Evolutionary conservation across 2,888 invertebrate species (phyloP).

Genomic region (Arge pagana): DNA sequence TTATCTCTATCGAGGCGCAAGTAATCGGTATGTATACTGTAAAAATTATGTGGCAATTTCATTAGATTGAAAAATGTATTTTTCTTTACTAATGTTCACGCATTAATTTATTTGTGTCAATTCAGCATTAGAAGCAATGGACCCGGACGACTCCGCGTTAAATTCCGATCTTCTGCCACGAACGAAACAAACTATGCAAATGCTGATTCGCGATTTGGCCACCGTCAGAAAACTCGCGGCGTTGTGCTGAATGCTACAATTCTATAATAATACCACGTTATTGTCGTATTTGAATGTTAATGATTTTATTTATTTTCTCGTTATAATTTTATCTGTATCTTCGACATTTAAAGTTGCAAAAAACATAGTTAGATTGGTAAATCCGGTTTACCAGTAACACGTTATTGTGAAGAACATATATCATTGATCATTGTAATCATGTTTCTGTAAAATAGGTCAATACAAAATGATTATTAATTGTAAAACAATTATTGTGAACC

Average conservation of each 20-base stretch:
- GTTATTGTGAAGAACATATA: no score
- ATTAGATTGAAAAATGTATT: no score
- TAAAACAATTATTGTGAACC: no score
- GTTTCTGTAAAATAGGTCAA: no score
- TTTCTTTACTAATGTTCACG: slow-evolving; percentile 1
- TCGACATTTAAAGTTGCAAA: no score
- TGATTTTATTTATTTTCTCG: slow-evolving; percentile 11
- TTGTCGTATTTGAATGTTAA: neutral
- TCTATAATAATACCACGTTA: neutral
- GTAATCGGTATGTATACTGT: slow-evolving; percentile 65
- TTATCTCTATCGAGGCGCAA: slow-evolving; percentile 77
- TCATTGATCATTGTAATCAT: no score
- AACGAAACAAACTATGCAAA: slow-evolving; percentile 74
- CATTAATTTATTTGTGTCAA: slow-evolving; percentile 20
- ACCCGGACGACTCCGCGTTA: slow-evolving; percentile 66
- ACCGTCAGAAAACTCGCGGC: slow-evolving; percentile 71
- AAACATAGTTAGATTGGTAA: no score
- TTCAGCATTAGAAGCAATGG: slow-evolving; percentile 66
- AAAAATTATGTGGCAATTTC: no score
- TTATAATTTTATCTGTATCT: slow-evolving; percentile 1
- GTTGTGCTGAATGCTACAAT: slow-evolving; percentile 48
- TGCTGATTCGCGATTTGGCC: slow-evolving; percentile 74
- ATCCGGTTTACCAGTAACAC: no score
- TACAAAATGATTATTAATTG: no score
- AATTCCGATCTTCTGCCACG: slow-evolving; percentile 66